Base-by-base conservation (phyloP, 2,888 invertebrate genomes). In the Chydorus sphaericus region DNA sequence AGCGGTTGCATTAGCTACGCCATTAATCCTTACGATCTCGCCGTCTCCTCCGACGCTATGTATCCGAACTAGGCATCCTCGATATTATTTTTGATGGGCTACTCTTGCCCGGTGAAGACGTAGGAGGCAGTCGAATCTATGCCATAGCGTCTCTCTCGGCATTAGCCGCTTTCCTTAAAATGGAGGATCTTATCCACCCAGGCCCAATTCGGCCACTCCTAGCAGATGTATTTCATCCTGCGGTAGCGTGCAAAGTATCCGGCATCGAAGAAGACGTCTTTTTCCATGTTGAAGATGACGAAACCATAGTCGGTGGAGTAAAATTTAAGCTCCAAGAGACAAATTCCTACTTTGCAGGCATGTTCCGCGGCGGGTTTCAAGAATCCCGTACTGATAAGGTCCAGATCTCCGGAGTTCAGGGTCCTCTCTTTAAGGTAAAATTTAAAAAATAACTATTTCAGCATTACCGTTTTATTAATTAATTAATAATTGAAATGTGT, bases 291-390 rank as follows among this genome's bases (percentile, higher is more conserved):
- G 14, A 23, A 23, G 23, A 23, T 28, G n/a, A n/a, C 14, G 26
- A 44, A 23, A 23, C 6, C 26, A 44, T 44, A 16, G n/a, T n/a
- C n/a, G 44, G 44, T 26, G 44, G 44, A 8, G 23, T 44, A 23
- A 44, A 44, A 16, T 26, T 23, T 26, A 23, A 28, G 5, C 28
- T 44, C 23, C 44, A 44, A 44, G 44, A 16, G 23, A 28, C 44
- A 14, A n/a, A n/a, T n/a, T 26, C 26, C 28, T 44, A 26, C 20
- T 44, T 44, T 16, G 44, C 23, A 26, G 44, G 26, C 2, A 44
- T 44, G 44, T 44, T 44, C 26, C 44, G 44, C 28, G 44, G 44
- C 11, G 44, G 44, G 4, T 44, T 44, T n/a, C 44, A 44, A 26
- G 44, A 44, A 23, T 44, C 44, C 28, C 44, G 28, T 14, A 44